These are phyloP conservation scores for Melipona bicolor DNA, from an alignment of 2,888 invertebrate genomes.

Conservation along the genomic window DNA sequence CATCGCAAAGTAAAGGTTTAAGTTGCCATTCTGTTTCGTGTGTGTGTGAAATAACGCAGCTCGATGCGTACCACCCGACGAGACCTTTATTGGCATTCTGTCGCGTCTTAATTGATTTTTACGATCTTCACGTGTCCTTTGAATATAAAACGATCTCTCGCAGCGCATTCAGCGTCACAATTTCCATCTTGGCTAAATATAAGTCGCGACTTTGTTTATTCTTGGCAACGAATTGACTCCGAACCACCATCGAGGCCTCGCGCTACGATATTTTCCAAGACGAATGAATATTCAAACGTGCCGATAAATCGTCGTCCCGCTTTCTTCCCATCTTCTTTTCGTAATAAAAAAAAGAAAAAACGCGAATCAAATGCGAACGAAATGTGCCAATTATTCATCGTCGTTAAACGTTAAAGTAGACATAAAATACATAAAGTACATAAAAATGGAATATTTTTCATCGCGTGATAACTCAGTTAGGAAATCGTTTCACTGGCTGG, in stretches of 20 bases:
- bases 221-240: constrained; percentile 61
- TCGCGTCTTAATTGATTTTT: constrained; percentile 24
- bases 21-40: neutral
- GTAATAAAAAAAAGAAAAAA: neutral
- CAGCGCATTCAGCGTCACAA: constrained; percentile 40
- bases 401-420: too few relatives aligned
- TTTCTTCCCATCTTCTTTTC: neutral
- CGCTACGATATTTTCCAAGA: constrained; percentile 35
- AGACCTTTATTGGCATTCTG: neutral
- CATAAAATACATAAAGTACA: too few relatives aligned
- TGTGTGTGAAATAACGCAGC: neutral
- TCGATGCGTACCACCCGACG: neutral
- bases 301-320: constrained; percentile 37
- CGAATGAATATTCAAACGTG: constrained; percentile 43
- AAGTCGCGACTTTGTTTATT: constrained; percentile 67
- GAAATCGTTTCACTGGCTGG: neutral
- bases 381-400: neutral
- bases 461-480: neutral
- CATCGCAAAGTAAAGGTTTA: too few relatives aligned
- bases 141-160: constrained; percentile 42
- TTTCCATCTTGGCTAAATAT: constrained; percentile 68
- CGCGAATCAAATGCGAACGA: neutral
- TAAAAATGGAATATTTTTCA: neutral
- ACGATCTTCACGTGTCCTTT: neutral
- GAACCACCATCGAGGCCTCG: constrained; percentile 28